phyloP scores from a whole-genome alignment of 2,113 vertebrate species.

The Phalacrocorax brasilianus region DNA sequence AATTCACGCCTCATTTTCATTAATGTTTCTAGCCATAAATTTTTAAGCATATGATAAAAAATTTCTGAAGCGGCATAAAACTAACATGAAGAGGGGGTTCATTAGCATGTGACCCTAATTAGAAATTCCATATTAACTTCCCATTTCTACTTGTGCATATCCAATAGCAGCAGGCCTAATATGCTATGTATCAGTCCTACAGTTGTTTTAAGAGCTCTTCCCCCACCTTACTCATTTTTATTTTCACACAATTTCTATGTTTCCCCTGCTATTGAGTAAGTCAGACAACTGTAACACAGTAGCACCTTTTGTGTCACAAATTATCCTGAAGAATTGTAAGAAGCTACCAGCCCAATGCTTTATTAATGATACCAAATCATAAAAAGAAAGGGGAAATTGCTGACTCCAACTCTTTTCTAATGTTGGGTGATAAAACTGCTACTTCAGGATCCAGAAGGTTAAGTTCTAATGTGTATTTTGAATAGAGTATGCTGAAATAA shows the following conservation, averaged over 20 bases:
- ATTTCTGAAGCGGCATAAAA: slow-evolving; percentile 89
- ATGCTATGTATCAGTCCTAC: background rate
- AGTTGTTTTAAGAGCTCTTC: background rate
- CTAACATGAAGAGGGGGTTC: slow-evolving; percentile 83
- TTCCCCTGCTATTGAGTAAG: slow-evolving; percentile 72
- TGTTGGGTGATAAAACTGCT: slow-evolving; percentile 91
- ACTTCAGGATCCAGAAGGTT: slow-evolving; percentile 93
- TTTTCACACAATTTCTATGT: slow-evolving; percentile 44
- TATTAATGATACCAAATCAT: slow-evolving; percentile 90
- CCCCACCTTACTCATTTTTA: slow-evolving; percentile 59
- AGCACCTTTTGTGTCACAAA: slow-evolving; percentile 81
- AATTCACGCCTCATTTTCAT: slow-evolving; percentile 87
- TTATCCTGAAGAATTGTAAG: slow-evolving; percentile 79
- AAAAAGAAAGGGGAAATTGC: slow-evolving; percentile 80
- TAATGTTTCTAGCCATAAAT: slow-evolving; percentile 88
- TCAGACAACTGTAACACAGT: slow-evolving; percentile 78
- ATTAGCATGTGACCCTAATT: slow-evolving; percentile 87
- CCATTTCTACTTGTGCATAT: slow-evolving; percentile 65
- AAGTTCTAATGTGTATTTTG: slow-evolving; percentile 95
- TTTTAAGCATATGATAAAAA: slow-evolving; percentile 90
- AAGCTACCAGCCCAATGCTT: slow-evolving; percentile 82
- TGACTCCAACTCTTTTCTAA: slow-evolving; percentile 88
- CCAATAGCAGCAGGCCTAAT: slow-evolving; percentile 59
- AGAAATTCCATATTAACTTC: slow-evolving; percentile 85
- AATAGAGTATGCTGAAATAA: slow-evolving; percentile 90